Evolutionary conservation across 30 jellyfish, hydroid and myxozoan species (phyloP).

Genomic region (Aurelia sp.): DNA sequence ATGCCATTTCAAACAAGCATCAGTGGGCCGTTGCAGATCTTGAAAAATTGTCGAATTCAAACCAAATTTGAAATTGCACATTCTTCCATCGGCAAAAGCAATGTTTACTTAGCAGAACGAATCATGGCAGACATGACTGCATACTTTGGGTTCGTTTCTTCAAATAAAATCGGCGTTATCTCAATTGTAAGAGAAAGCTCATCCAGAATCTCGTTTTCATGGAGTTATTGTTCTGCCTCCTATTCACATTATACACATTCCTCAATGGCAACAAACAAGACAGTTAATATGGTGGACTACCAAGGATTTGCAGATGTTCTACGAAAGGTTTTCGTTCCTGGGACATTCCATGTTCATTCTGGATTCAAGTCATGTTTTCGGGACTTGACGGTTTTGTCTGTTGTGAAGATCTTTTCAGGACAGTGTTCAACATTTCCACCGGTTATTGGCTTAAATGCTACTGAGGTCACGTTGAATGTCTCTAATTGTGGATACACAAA

Average conservation of each 20-base stretch:
- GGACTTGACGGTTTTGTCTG: conserved; percentile 34
- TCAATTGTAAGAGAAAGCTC: conserved; percentile 37
- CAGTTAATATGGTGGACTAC: conserved; percentile 39
- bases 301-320: conserved; percentile 61
- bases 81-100: conserved; percentile 33
- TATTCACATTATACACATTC: conserved; percentile 30
- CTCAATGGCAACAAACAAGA: not conserved
- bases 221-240: conserved; percentile 83
- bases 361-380: conserved; percentile 71
- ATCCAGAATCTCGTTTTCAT: conserved; percentile 42
- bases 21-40: conserved; percentile 45
- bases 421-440: conserved; percentile 76
- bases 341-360: conserved; percentile 38
- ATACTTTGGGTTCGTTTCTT: conserved; percentile 57
- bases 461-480: conserved; percentile 40
- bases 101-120: conserved; percentile 25
- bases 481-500: conserved; percentile 44
- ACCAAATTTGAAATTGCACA: conserved; percentile 18
- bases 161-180: conserved; percentile 58
- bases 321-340: conserved; percentile 63
- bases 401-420: conserved; percentile 41
- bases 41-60: conserved; percentile 41
- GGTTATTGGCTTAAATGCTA: not conserved
- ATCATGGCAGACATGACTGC: conserved; percentile 19
- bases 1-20: not conserved